Evolutionary conservation across 2,888 invertebrate species (phyloP), one percentile per base, ranked within the genome.

Genomic region (Drosophila pseudotalamancana): DNA sequence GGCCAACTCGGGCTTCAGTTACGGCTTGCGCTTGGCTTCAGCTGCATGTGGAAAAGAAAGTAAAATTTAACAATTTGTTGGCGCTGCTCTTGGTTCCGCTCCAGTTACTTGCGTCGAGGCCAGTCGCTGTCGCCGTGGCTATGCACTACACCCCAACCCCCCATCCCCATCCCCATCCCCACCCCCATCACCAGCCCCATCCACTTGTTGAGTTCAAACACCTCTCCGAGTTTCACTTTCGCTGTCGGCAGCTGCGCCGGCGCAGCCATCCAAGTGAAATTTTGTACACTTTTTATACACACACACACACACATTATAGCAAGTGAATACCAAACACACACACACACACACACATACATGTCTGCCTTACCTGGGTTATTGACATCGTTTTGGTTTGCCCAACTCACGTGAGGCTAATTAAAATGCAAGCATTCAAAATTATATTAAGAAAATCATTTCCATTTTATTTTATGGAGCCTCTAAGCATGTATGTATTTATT

Each of bases 161-260:
- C 11, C 5, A 6, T 8, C 11, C 12, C 18, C 48, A 6, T 5
- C 21, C 16, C 23, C 11, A 14, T 14, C 1, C 11, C 5, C 8
- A 1, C 11, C 14, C 8, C n/a, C 23, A 27, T 11, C 19, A 27
- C 27, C 37, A 6, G 23, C 34, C 29, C 8, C 42, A 3, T 18
- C 34, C 67, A 53, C 55, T 53, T 66, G 56, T 11, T 23, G 62
- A 78, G 87, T 87, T 81, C 83, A 83, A 83, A 83, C 85, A 87
- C 86, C 87, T 72, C 72, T 55, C 23, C 59, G 71, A 73, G 77
- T 83, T 83, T 83, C 83, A 83, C 83, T 83, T 83, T 83, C 83
- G 83, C 83, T 85, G 82, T 67, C 67, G 61, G 39, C 79, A 61
- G 70, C 60, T 67, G 84, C 82, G 79, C 76, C 75, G 75, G 42